phyloP scores from a whole-genome alignment of 2,888 invertebrate genomes.

The Meliscaeva auricollis region DNA sequence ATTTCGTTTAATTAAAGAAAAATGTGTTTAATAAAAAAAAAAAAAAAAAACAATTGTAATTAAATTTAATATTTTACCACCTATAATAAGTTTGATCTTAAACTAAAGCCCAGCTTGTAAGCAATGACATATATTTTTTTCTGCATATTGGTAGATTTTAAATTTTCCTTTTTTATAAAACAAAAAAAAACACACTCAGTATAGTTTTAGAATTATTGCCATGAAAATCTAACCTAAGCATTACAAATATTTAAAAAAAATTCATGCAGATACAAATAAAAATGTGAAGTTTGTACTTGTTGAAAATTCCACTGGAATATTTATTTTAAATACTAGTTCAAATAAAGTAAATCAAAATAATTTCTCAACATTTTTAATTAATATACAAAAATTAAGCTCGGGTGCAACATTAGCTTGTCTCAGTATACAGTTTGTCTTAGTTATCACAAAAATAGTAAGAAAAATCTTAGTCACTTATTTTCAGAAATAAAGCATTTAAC shows the following conservation, averaged over 20 bases:
- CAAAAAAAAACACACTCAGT: constrained; percentile 27
- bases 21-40: constrained; percentile 26
- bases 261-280: constrained; percentile 32
- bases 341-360: constrained; percentile 55
- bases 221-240: constrained; percentile 1
- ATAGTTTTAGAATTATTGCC: constrained; percentile 33
- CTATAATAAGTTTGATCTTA: constrained; percentile 39
- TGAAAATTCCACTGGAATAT: constrained; percentile 46
- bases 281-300: constrained; percentile 21
- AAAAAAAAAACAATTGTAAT: constrained; percentile 29
- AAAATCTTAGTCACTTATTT: too few species aligned
- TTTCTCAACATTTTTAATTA: constrained; percentile 19
- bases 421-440: too few species aligned
- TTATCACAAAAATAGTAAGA: too few species aligned
- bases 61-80: constrained; percentile 22
- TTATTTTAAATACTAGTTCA: constrained; percentile 60
- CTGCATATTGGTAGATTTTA: not conserved
- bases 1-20: constrained; percentile 57
- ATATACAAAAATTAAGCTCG: not conserved
- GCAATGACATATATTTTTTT: constrained; percentile 18
- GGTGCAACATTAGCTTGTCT: not conserved
- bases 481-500: too few species aligned
- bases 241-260: not conserved
- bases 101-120: constrained; percentile 47
- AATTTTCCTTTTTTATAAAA: not conserved